Conservation (phyloP, 2,113 vertebrate genomes). For the Hemicordylus capensis region DNA sequence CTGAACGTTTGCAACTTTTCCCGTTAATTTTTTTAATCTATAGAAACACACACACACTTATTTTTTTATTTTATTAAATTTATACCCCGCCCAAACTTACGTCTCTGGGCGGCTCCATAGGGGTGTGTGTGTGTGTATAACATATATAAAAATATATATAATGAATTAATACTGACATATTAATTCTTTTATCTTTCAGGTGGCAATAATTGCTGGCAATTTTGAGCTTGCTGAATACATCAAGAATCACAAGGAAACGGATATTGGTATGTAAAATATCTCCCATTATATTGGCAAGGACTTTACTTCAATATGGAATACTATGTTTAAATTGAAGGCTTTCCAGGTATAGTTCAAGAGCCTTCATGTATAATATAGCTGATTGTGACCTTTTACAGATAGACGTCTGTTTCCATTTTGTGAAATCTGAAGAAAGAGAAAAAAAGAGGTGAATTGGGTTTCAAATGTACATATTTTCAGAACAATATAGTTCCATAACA, state of each 20-base stretch:
- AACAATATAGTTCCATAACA: background rate
- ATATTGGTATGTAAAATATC: constrained; percentile 83
- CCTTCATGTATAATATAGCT: background rate
- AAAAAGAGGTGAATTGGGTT: constrained; percentile 2
- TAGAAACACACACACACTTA: too few relatives aligned
- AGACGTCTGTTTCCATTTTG: background rate
- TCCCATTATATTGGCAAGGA: background rate
- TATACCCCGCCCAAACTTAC: background rate
- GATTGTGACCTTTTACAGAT: background rate
- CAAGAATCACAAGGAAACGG: constrained; percentile 93
- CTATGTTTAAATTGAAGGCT: background rate
- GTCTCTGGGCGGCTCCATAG: too few relatives aligned
- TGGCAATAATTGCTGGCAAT: constrained; percentile 97
- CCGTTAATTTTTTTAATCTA: background rate
- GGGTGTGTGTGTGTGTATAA: rapidly evolving
- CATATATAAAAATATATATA: background rate
- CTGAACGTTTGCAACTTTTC: background rate
- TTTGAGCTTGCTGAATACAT: constrained; percentile 96
- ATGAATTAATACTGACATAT: background rate
- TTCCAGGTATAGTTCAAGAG: background rate
- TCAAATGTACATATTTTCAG: background rate
- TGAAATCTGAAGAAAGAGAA: background rate
- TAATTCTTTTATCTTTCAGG: constrained; percentile 76
- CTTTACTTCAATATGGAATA: background rate
- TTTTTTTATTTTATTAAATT: background rate